Evolutionary conservation across 2,113 vertebrate genomes (phyloP).

Genomic region (Daubentonia madagascariensis): DNA sequence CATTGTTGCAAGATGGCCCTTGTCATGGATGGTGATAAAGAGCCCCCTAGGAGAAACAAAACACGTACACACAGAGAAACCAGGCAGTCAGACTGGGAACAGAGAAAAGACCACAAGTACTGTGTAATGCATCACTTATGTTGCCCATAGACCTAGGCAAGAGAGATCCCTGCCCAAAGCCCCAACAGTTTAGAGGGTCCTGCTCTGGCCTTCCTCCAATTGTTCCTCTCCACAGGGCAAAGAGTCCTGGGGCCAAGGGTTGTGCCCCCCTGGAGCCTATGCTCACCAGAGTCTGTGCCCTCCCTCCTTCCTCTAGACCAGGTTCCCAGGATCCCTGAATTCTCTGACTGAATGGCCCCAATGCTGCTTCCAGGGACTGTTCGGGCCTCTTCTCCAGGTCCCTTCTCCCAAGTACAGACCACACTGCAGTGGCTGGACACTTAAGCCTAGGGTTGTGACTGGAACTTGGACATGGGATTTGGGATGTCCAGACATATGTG

Average conservation of each 20-base stretch:
- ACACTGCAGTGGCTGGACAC: background rate
- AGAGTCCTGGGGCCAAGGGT: rapidly evolving
- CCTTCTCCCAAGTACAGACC: background rate
- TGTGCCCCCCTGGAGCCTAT: background rate
- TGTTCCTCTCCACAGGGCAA: background rate
- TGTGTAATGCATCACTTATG: background rate
- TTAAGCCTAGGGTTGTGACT: background rate
- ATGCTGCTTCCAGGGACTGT: background rate
- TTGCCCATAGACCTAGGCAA: background rate
- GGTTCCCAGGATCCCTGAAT: background rate
- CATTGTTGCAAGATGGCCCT: conserved; percentile 95
- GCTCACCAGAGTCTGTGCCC: background rate
- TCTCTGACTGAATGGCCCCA: background rate
- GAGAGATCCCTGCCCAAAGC: background rate
- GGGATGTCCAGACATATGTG: background rate
- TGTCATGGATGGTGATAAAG: conserved; percentile 98
- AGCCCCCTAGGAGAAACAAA: conserved; percentile 84
- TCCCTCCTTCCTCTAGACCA: background rate
- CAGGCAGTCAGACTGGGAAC: background rate
- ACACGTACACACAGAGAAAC: conserved; percentile 44
- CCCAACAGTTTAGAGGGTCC: background rate
- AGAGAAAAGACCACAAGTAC: background rate
- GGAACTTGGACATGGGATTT: background rate
- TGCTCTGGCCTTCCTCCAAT: background rate
- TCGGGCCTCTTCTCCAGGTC: background rate